Percentiles rank a stretch among this genome's conserved stretches.
phyloP scores from a whole-genome alignment of 1,140 invertebrate species.

The Phenacoccus solenopsis region DNA sequence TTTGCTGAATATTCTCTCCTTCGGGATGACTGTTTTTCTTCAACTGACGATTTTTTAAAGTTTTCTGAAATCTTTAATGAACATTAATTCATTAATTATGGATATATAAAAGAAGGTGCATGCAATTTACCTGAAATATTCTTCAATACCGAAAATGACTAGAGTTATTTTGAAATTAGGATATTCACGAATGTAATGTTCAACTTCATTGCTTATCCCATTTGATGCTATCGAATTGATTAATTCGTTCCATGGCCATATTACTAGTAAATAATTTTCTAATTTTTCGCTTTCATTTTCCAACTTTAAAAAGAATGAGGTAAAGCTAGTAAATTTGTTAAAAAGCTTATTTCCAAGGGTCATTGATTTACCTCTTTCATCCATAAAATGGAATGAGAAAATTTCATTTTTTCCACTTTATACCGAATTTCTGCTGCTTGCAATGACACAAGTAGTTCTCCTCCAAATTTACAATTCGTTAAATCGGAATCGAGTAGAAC shows the following conservation, averaged over 20 bases:
- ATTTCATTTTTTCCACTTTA: neutral
- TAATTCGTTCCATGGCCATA: neutral
- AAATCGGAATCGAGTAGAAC: slow-evolving; percentile 11
- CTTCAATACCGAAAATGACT: slow-evolving; percentile 36
- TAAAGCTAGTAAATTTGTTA: neutral
- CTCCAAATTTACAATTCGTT: neutral
- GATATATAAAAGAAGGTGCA: neutral
- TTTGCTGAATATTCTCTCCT: slow-evolving; percentile 23
- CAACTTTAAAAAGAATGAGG: neutral
- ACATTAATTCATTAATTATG: slow-evolving; percentile 12
- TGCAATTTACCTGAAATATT: slow-evolving; percentile 34
- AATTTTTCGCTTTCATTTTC: neutral
- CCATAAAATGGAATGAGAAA: slow-evolving; percentile 1
- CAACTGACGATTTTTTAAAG: slow-evolving; percentile 14
- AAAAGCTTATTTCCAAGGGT: neutral
- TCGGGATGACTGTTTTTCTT: slow-evolving; percentile 25
- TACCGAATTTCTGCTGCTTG: neutral
- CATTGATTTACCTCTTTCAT: neutral
- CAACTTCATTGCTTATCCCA: neutral
- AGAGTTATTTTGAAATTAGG: slow-evolving; percentile 33
- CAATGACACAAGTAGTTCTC: neutral
- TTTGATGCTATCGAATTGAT: neutral
- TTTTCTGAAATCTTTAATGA: neutral
- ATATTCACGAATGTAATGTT: neutral
- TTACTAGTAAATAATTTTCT: neutral